Conservation (phyloP, 2,888 invertebrate genomes). For the Dryadula phaetusa region DNA sequence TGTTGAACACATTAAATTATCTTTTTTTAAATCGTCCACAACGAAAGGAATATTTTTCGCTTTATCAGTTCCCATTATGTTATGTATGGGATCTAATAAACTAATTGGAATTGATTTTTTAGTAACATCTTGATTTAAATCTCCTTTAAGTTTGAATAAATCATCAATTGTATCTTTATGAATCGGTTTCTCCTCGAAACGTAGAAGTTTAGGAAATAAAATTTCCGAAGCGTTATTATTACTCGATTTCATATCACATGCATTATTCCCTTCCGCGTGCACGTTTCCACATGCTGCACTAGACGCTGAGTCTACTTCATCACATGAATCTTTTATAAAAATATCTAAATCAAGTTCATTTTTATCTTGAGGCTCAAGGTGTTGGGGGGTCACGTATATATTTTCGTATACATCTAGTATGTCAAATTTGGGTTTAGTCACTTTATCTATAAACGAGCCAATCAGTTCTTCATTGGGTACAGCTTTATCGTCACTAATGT, state of each 20-base stretch:
- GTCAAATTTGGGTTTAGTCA: constrained; percentile 37
- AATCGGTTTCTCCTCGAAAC: background rate
- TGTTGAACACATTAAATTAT: background rate
- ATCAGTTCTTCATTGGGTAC: constrained; percentile 24
- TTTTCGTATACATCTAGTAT: constrained; percentile 47
- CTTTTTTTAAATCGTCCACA: background rate
- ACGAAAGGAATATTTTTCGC: too few relatives aligned
- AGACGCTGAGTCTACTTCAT: constrained; percentile 1
- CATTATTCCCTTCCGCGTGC: background rate
- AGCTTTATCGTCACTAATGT: constrained; percentile 21
- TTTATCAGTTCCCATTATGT: too few relatives aligned
- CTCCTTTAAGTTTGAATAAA: background rate
- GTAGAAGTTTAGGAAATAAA: constrained; percentile 4
- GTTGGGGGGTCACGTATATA: constrained; percentile 45
- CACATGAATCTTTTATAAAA: constrained; percentile 28
- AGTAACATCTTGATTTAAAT: background rate
- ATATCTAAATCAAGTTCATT: constrained; percentile 38
- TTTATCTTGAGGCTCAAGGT: constrained; percentile 35
- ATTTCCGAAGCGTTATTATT: background rate
- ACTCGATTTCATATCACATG: background rate
- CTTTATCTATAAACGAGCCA: constrained; percentile 42
- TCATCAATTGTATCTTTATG: background rate
- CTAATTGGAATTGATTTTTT: background rate
- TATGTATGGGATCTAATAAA: background rate
- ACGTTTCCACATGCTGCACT: background rate